Evolutionary conservation across 1,140 invertebrate genomes (phyloP).

Genomic region (Marisa cornuarietis): DNA sequence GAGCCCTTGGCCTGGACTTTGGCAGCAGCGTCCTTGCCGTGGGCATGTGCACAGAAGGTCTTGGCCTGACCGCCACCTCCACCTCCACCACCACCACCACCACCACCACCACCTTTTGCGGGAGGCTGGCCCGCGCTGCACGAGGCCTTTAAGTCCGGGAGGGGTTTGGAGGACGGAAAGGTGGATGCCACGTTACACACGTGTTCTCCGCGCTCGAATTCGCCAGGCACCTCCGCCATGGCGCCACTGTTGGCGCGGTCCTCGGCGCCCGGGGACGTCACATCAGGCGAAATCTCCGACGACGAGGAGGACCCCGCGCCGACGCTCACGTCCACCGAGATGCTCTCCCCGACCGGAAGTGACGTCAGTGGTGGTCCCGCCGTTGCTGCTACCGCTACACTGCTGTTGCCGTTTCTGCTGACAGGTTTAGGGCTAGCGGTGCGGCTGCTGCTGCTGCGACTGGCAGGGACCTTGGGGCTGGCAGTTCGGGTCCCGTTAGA

Average conservation of each 20-base stretch:
- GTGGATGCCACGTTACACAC: conserved; percentile 16
- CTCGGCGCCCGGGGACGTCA: conserved; percentile 34
- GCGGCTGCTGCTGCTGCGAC: background rate
- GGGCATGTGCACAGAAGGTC: conserved; percentile 5
- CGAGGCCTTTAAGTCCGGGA: conserved; percentile 15
- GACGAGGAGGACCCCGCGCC: conserved; percentile 8
- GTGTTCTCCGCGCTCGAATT: conserved; percentile 4
- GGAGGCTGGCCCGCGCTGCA: background rate
- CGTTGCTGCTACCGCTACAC: background rate
- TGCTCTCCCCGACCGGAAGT: conserved; percentile 24
- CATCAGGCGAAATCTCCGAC: conserved; percentile 30
- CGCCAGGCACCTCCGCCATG: conserved; percentile 5
- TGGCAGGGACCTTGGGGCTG: background rate
- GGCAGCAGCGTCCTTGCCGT: conserved; percentile 4
- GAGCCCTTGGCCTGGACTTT: background rate
- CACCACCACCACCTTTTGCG: background rate
- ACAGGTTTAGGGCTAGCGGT: background rate
- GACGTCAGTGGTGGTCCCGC: background rate
- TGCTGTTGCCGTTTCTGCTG: background rate
- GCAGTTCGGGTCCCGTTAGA: background rate
- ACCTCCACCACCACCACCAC: background rate
- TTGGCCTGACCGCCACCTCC: background rate
- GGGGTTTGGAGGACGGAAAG: conserved; percentile 4
- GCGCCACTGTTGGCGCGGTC: conserved; percentile 22
- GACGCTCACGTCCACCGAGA: conserved; percentile 26